Base-by-base conservation (phyloP, 2,797 vertebrate genomes). In the Coregonus ussuriensis region DNA sequence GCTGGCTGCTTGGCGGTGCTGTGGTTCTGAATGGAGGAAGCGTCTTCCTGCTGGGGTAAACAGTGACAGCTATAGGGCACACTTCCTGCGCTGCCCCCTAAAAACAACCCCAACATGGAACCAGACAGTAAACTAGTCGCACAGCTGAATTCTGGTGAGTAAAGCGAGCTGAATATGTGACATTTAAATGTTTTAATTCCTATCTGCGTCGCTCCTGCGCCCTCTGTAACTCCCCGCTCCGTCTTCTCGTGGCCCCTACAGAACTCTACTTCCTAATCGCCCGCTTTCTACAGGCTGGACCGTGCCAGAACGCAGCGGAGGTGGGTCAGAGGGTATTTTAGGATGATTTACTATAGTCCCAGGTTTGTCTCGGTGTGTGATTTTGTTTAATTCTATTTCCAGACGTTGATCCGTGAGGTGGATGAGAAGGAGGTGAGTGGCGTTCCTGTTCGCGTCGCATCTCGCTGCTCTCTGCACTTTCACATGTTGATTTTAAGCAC, bases 221-320 rank as follows among this genome's bases (percentile, higher is more conserved):
- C 89, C 90, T 94, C 91, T 94, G 95, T 94, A 91, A 91, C 91
- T 92, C 54, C 6, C 18, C 54, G n/a, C 54, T 59, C 54, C 54
- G 53, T 59, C 54, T 18, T 21, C 92, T 92, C 86, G 25, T 85
- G 54, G 68, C 82, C 76, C 87, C 82, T 92, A 90, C 95, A 99
- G 98, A 99, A 94, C 97, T 99, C 87, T 99, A 98, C 96, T 98
- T 98, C 97, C 96, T 99, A 94, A 98, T 99, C 95, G 96, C 97
- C 93, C 96, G 97, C 77, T 99, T 99, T 95, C 93, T 99, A 92
- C 95, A 98, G 93, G 95, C 96, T 91, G 98, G 98, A 95, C 98
- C 98, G 77, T 99, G 98, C 93, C 96, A 97, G 90, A 95, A 98
- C 94, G 96, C 97, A 90, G 97, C 98, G 86, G 94, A 98, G 97